Base-by-base conservation (phyloP, 2,797 vertebrate genomes). In the Gymnocypris eckloni region DNA sequence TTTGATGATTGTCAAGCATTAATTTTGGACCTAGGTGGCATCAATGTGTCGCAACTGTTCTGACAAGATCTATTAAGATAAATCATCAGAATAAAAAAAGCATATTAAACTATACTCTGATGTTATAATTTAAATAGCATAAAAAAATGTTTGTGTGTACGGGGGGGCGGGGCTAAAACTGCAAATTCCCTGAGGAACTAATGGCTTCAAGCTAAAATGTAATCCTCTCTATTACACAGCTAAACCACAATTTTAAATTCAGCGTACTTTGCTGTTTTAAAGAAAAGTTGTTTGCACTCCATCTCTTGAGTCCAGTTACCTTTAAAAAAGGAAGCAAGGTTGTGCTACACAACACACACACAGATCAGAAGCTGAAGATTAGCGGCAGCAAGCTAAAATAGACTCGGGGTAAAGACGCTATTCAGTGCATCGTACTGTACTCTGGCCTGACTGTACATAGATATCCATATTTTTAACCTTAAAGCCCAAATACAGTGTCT, bases 401-500 rank as follows among this genome's bases (percentile, higher is more conserved):
- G 88, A 67, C 90, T 78, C 16, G 43, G 79, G 64, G 79, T 81
- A 71, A 81, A 10, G 78, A 67, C 48, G 33, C 41, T 86, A 64
- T 64, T 54, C 66, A 90, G 88, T 12, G 75, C 79, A 70, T 64
- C 86, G 85, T 85, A 50, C 64, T 79, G 66, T 64, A 73, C 37
- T 61, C 78, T 50, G 91, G 72, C 20, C 64, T 91, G 82, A 89
- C 95, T 94, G 91, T 93, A 93, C 93, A 94, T 91, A 91, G 92
- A 92, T 92, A 89, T 93, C 89, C 93, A 86, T 95, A 95, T 94
- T 95, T 95, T 94, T 94, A 95, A 94, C 92, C 93, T 94, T 94
- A 94, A 94, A 92, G 92, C 93, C 92, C 90, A 92, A 92, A 92
- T 94, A 91, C 87, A 79, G 91, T 88, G 90, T 92, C 90, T 95